phyloP scores from a whole-genome alignment of 2,113 vertebrate genomes.

The Dryoscopus gambensis region DNA sequence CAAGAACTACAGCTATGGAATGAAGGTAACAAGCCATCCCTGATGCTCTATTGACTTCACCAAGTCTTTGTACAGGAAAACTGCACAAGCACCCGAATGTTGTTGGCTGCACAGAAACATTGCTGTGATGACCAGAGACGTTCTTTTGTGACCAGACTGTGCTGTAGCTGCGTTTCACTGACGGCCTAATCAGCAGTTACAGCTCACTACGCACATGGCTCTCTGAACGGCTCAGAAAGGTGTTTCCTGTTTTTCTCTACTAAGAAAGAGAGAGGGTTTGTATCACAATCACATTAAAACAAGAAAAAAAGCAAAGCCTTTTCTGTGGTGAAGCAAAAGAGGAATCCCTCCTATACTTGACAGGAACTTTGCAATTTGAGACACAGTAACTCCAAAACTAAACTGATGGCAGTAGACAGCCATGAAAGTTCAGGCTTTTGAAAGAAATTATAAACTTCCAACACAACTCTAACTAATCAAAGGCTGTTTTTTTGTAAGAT shows the following conservation, averaged over 20 bases:
- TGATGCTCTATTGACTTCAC: neutral
- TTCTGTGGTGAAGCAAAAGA: slow-evolving; percentile 49
- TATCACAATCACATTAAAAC: slow-evolving; percentile 58
- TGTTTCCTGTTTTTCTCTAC: slow-evolving; percentile 77
- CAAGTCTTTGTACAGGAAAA: neutral
- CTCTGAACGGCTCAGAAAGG: slow-evolving; percentile 59
- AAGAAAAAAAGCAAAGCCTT: slow-evolving; percentile 20
- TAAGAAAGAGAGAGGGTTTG: slow-evolving; percentile 46
- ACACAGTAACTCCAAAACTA: neutral
- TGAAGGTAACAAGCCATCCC: neutral
- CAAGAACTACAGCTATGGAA: neutral
- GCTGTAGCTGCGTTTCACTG: neutral
- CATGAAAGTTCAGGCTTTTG: neutral
- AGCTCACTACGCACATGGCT: neutral
- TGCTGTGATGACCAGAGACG: neutral
- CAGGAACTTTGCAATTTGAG: neutral
- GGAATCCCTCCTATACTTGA: slow-evolving; percentile 23
- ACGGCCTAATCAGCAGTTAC: slow-evolving; percentile 38
- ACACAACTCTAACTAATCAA: neutral
- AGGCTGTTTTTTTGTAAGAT: neutral
- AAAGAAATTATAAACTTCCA: neutral
- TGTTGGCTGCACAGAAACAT: neutral
- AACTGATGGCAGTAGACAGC: neutral
- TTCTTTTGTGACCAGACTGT: neutral
- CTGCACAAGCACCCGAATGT: neutral